These are phyloP conservation scores for Muricea muricata DNA, from an alignment of 92 coral and sea anemone genomes.

Conservation along the genomic window DNA sequence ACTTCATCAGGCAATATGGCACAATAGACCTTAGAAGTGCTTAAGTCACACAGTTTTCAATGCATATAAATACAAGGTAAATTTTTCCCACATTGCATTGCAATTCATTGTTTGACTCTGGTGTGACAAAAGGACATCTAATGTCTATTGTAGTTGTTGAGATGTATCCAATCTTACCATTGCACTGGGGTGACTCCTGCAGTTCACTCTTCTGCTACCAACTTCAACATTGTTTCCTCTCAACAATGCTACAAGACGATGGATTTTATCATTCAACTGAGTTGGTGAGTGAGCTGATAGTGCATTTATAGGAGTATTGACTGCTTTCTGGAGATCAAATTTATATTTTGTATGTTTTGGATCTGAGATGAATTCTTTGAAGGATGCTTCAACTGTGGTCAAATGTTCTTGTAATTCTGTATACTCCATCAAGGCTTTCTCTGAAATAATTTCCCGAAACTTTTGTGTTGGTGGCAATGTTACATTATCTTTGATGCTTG, in stretches of 20 bases:
- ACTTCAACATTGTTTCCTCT: slow-evolving; percentile 74
- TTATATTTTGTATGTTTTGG: slow-evolving; percentile 72
- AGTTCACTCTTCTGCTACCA: slow-evolving; percentile 78
- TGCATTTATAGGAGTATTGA: slow-evolving; percentile 93
- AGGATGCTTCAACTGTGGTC: slow-evolving; percentile 32
- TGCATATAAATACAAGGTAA: too few relatives aligned
- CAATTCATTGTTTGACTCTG: not conserved
- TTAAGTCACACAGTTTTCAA: too few relatives aligned
- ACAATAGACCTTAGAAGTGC: not conserved
- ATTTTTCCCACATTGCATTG: too few relatives aligned
- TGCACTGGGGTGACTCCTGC: slow-evolving; percentile 74
- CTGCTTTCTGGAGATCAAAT: slow-evolving; percentile 87
- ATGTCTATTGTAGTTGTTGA: too few relatives aligned
- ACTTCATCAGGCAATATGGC: not conserved
- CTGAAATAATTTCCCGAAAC: slow-evolving; percentile 72
- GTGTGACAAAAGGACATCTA: too few relatives aligned
- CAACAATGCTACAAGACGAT: slow-evolving; percentile 71
- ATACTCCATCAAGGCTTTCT: slow-evolving; percentile 74
- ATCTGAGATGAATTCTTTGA: slow-evolving; percentile 50
- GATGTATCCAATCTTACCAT: slow-evolving; percentile 56
- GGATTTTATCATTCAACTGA: slow-evolving; percentile 86
- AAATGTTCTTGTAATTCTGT: slow-evolving; percentile 69
- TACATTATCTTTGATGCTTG: not conserved
- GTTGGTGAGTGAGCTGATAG: slow-evolving; percentile 91
- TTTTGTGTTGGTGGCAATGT: slow-evolving; percentile 57